Base-by-base conservation (phyloP, 2,797 vertebrate genomes). In the Platalea minor region DNA sequence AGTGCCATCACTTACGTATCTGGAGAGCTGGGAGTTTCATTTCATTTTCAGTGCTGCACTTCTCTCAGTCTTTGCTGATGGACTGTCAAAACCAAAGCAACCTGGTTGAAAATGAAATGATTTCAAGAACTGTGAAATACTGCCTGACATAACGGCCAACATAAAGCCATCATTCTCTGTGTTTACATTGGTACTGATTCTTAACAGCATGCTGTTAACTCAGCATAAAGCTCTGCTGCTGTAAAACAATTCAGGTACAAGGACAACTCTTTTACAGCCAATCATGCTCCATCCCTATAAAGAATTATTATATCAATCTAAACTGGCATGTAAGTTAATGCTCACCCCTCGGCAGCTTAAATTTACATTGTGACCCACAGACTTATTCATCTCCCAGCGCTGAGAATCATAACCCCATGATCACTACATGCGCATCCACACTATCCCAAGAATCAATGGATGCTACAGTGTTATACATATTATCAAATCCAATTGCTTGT, bases 401-500 rank as follows among this genome's bases (percentile, higher is more conserved):
- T 25, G 45, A 94, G 90, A 94, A 91, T 75, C 76, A 78, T 74
- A 91, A 96, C 68, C 74, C 92, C 78, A 26, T 24, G 83, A 96
- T 94, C 90, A 89, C 65, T 81, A 53, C 80, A 81, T 23, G 70
- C 91, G 89, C 73, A 94, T 91, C 73, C 88, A 89, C 59, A 21
- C 91, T 70, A 76, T 90, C 91, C 93, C 53, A 85, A 91, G 79
- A 96, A 97, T 97, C 93, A 75, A 96, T 96, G 91, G 72, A 93
- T 95, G 91, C 86, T 96, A 78, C 77, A 72, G n/a, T 50, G 18
- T 96, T 96, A 93, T 43, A 94, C 19, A 1, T 96, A 95, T 95
- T 96, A 97, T 96, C 95, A 96, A 95, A 97, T 97, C 92, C 95
- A 96, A 95, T 93, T 96, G 96, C 95, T 97, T 97, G 96, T 97